These are phyloP conservation scores for Dichetophora obliterata DNA, from an alignment of 2,888 invertebrate genomes.

Conservation along the genomic window DNA sequence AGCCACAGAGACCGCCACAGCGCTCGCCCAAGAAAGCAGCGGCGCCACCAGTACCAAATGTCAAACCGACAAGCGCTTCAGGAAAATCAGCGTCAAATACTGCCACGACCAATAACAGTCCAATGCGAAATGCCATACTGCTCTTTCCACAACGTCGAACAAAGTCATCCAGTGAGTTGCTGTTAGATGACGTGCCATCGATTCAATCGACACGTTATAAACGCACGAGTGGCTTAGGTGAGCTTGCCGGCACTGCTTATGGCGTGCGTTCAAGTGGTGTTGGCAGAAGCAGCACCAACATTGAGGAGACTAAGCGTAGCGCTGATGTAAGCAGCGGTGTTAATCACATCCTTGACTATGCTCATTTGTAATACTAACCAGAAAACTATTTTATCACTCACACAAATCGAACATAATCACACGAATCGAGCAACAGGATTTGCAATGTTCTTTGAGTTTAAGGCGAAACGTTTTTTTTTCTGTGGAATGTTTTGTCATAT, in stretches of 20 bases:
- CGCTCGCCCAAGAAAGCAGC: constrained; percentile 54
- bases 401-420: no score
- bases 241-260: neutral
- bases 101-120: constrained; percentile 51
- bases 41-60: constrained; percentile 48
- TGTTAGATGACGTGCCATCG: constrained; percentile 62
- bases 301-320: no score
- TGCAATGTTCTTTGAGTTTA: no score
- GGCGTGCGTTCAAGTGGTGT: constrained; percentile 20
- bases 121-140: constrained; percentile 52
- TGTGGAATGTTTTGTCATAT: no score
- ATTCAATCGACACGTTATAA: constrained; percentile 64
- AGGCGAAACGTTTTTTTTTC: no score
- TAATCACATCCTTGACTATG: no score
- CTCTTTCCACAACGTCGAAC: constrained; percentile 61
- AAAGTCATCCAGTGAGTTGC: constrained; percentile 62
- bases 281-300: neutral
- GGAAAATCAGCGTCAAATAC: constrained; percentile 33
- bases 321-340: no score
- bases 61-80: constrained; percentile 15
- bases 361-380: no score
- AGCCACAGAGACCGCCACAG: constrained; percentile 45
- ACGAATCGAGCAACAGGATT: no score
- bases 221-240: constrained; percentile 35
- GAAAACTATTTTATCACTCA: no score